These are phyloP conservation scores for Muscidifurax raptorellus DNA, from an alignment of 1,140 invertebrate species.

Conservation along the genomic window DNA sequence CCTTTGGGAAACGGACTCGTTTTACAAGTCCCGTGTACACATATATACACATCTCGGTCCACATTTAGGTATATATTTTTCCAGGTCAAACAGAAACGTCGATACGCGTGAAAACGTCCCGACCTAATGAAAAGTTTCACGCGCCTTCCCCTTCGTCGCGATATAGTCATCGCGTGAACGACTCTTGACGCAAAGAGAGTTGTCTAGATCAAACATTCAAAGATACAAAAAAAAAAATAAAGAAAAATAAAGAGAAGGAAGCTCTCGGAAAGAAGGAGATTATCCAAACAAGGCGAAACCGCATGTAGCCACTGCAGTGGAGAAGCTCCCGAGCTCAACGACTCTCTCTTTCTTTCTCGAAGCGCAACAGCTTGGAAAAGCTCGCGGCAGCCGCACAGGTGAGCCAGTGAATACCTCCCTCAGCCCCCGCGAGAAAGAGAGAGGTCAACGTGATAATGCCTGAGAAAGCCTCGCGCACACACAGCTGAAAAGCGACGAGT, in stretches of 20 bases:
- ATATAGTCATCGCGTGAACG: background rate
- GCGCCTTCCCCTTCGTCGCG: background rate
- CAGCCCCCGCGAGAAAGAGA: background rate
- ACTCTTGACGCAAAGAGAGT: too few relatives aligned
- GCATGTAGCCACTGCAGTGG: background rate
- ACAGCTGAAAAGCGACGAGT: constrained; percentile 50
- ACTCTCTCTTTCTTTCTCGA: background rate
- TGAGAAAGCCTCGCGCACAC: background rate
- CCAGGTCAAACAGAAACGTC: constrained; percentile 8
- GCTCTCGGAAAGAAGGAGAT: background rate
- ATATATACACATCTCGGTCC: too few relatives aligned
- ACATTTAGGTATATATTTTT: background rate
- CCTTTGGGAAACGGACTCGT: too few relatives aligned
- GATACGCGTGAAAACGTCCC: background rate
- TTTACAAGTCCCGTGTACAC: too few relatives aligned
- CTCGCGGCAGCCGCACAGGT: background rate
- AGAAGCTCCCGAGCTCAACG: background rate
- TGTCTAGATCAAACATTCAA: background rate
- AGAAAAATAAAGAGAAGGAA: background rate
- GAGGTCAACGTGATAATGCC: background rate
- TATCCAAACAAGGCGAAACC: background rate
- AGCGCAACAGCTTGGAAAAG: constrained; percentile 44
- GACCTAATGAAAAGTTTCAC: background rate
- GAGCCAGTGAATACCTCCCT: background rate
- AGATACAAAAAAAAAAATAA: background rate